Evolutionary conservation across 2,888 invertebrate genomes (phyloP), one percentile per base, ranked within the genome.

Genomic region (Ommatoiulus sabulosus): DNA sequence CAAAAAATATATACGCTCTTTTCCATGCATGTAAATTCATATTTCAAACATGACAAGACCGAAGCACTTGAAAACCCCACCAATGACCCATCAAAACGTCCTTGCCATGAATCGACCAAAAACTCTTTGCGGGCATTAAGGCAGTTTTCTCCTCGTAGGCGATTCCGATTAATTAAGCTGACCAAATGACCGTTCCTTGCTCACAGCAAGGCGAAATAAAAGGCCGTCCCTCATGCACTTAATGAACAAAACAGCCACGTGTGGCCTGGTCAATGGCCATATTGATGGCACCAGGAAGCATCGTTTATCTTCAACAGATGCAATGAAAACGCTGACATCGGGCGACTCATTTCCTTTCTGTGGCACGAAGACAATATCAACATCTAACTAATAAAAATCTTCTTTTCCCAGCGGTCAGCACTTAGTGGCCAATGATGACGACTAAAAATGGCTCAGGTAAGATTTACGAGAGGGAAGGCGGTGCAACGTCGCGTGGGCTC

Each of bases 201-300:
- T 57, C 57, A 57, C 57, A 57, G 57, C 57, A 57, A 57, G 4
- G 57, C n/a, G 17, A 57, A 57, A 57, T 57, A 57, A 57, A 57
- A 57, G n/a, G 17, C n/a, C n/a, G 57, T 57, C 57, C 57, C 57
- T 57, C 57, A 17, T 57, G 57, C 57, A 57, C 57, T 57, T 57
- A 57, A 57, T 57, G 57, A 57, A 57, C 57, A 57, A 57, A 57
- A 57, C 57, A 57, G 57, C 57, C 57, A 57, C 57, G 57, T 57
- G 57, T 57, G 57, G 57, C 57, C 57, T 57, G 57, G 17, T 57
- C 57, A 57, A 57, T 57, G n/a, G 57, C 57, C n/a, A 17, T 57
- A 57, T 57, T 57, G 57, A 57, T 57, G 57, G 57, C 57, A 57
- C 57, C 57, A 57, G 57, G n/a, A 57, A 57, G 57, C 57, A n/a